phyloP scores from a whole-genome alignment of 2,797 vertebrate genomes.

The Telmatherina bonti region DNA sequence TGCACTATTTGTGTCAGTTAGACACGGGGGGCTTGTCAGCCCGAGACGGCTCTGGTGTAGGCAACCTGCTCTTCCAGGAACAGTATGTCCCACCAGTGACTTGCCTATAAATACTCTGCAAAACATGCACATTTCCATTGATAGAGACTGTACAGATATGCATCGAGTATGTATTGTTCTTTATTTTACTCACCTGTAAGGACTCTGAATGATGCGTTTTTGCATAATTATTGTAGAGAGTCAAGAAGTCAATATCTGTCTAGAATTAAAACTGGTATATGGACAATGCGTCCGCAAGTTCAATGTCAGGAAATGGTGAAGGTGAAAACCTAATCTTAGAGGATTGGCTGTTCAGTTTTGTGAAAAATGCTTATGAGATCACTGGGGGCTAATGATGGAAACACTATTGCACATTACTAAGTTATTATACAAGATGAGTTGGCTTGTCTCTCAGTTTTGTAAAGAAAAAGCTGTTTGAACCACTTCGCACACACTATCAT shows the following conservation, averaged over 20 bases:
- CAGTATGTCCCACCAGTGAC: constrained; percentile 9
- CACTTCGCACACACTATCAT: background rate
- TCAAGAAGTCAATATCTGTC: constrained; percentile 32
- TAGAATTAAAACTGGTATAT: background rate
- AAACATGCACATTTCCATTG: constrained; percentile 10
- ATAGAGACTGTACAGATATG: background rate
- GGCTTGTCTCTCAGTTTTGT: background rate
- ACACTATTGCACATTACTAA: background rate
- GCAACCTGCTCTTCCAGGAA: constrained; percentile 24
- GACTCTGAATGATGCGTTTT: constrained; percentile 16
- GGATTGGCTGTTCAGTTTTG: background rate
- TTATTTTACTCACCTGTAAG: constrained; percentile 30
- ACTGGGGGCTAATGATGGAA: background rate
- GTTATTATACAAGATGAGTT: background rate
- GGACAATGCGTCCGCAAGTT: background rate
- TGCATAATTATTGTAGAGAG: constrained; percentile 16
- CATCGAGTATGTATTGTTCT: background rate
- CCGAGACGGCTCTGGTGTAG: constrained; percentile 20
- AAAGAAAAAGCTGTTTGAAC: background rate
- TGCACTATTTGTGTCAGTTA: constrained; percentile 26
- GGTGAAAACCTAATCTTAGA: background rate
- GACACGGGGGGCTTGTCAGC: constrained; percentile 26
- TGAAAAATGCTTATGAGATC: background rate
- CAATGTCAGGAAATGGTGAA: background rate
- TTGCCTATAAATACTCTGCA: constrained; percentile 26